phyloP scores from a whole-genome alignment of 1,140 invertebrate genomes.

The Drosophila dunni region DNA sequence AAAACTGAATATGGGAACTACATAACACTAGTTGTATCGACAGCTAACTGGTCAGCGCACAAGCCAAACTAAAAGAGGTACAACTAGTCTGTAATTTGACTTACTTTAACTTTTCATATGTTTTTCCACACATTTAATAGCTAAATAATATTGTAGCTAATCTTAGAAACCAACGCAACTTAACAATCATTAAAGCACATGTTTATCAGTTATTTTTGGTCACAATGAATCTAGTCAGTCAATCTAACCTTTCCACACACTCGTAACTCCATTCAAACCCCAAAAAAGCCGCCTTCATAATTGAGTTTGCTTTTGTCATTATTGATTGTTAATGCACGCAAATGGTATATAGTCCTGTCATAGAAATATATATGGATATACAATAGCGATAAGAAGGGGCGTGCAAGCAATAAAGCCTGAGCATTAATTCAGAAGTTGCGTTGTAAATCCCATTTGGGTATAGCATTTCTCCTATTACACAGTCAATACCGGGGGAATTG shows the following conservation, averaged over 20 bases:
- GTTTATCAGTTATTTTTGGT: constrained; percentile 23
- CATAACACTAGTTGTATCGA: too few relatives aligned
- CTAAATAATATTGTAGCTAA: neutral
- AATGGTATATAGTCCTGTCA: constrained; percentile 30
- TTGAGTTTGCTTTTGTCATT: constrained; percentile 47
- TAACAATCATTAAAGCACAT: neutral
- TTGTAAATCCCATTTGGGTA: constrained; percentile 36
- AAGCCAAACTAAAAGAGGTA: too few relatives aligned
- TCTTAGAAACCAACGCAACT: neutral
- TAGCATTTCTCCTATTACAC: constrained; percentile 19
- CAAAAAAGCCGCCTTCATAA: constrained; percentile 31
- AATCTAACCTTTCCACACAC: neutral
- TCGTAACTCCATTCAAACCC: constrained; percentile 4
- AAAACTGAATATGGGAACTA: neutral
- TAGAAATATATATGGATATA: constrained; percentile 10
- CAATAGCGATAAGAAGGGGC: constrained; percentile 45
- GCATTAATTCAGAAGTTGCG: constrained; percentile 39
- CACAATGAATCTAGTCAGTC: neutral
- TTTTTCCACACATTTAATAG: neutral
- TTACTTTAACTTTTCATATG: neutral
- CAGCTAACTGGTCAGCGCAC: too few relatives aligned
- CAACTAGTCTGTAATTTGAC: too few relatives aligned
- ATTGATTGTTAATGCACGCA: constrained; percentile 79
- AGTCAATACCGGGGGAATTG: constrained; percentile 11
- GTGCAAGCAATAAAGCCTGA: constrained; percentile 34